Percentiles rank a stretch among this genome's conserved stretches.
Evolutionary conservation across 2,888 invertebrate species (phyloP).

Genomic region (Acrobasis suavella): DNA sequence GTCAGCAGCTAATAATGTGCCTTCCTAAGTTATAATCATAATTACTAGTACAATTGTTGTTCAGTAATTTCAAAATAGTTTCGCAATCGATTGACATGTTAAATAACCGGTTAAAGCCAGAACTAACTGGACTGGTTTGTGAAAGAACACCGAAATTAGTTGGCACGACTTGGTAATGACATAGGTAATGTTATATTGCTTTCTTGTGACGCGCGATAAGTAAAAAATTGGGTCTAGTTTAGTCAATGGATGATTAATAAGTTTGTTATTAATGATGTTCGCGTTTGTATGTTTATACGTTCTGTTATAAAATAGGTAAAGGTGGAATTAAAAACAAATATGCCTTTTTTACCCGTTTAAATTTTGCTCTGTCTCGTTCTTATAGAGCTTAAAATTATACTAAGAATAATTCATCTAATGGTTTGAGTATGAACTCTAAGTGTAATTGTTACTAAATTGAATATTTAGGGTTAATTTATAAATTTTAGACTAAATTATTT

Average conservation of each 20-base stretch:
- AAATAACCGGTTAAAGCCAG: constrained; percentile 46
- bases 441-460: too few species aligned
- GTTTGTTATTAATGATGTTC: background rate
- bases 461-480: too few species aligned
- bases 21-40: constrained; percentile 13
- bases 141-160: constrained; percentile 36
- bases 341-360: too few species aligned
- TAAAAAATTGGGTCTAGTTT: constrained; percentile 1
- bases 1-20: background rate
- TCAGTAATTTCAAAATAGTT: constrained; percentile 54
- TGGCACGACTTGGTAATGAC: constrained; percentile 23
- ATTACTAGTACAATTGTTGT: constrained; percentile 31
- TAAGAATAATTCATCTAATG: too few species aligned
- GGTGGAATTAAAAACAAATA: too few species aligned
- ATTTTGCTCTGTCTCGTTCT: too few species aligned
- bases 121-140: constrained; percentile 46
- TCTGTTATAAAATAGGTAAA: background rate
- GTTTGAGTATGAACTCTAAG: too few species aligned
- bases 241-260: constrained; percentile 10
- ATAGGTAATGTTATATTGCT: constrained; percentile 14
- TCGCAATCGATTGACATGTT: constrained; percentile 53
- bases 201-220: constrained; percentile 8
- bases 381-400: too few species aligned
- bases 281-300: background rate
- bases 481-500: too few species aligned